A percentile compares a stretch with the other conserved stretches of the same genome.
These are phyloP conservation scores for Alectura lathami DNA, from an alignment of 2,113 vertebrate genomes.

Conservation along the genomic window DNA sequence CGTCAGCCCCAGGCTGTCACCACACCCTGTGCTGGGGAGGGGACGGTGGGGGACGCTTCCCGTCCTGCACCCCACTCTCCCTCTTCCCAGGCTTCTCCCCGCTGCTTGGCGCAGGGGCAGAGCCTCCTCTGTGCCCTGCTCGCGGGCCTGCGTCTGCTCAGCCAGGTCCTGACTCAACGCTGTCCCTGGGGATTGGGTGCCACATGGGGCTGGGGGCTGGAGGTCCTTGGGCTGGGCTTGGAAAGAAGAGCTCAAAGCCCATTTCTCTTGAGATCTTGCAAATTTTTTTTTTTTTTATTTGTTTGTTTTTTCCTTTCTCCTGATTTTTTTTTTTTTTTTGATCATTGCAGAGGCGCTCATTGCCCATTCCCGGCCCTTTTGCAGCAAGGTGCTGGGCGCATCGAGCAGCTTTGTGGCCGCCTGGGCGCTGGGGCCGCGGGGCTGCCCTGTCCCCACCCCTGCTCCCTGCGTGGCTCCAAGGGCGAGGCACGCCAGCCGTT, in stretches of 20 bases:
- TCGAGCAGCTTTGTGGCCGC: background rate
- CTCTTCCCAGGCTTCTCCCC: background rate
- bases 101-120: accelerated
- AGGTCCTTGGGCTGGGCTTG: background rate
- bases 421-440: background rate
- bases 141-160: background rate
- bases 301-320: no score
- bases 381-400: no score
- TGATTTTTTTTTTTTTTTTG: no score
- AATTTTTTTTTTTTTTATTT: no score
- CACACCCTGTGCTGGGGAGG: background rate
- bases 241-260: background rate
- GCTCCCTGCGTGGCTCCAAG: background rate
- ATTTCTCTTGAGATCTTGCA: background rate
- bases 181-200: background rate
- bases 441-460: accelerated
- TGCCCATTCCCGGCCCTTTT: background rate
- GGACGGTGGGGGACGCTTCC: background rate
- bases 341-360: background rate
- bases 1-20: background rate
- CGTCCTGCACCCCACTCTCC: background rate
- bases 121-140: background rate
- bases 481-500: accelerated
- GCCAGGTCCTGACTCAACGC: accelerated
- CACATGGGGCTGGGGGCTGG: accelerated